Base-by-base conservation (phyloP, 2,113 vertebrate species). In the Stigmatopora argus region DNA sequence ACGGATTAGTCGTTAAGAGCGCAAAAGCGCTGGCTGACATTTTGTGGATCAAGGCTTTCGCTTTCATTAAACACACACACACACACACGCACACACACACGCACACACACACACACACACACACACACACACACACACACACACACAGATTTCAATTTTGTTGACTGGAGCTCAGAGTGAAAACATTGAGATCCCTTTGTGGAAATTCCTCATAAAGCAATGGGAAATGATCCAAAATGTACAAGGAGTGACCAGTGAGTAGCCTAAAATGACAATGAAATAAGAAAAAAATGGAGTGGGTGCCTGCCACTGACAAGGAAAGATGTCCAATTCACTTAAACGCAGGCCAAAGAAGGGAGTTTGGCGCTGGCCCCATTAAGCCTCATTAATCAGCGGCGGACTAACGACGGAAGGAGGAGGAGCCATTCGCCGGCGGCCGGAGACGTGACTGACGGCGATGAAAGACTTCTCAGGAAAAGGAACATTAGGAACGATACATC, bases 311-410 rank as follows among this genome's bases (percentile, higher is more conserved):
- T 31, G 26, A 31, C 26, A 31, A 31, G 3, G 26, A 31, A 31
- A 31, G 3, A 31, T 31, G 26, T 31, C 26, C 26, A 31, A 31
- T 31, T 31, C 2, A 31, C 26, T 31, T 31, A 31, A 31, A 31
- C 2, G 3, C 3, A 31, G 26, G 26, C 26, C 26, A 31, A 31
- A 31, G 26, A 31, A 31, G 26, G 26, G 26, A 31, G 2, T 31
- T 31, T 31, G 85, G 79, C 84, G 82, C 85, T 84, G 82, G 82
- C 81, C 87, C 88, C 88, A 86, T 89, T 88, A 41, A 87, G 83
- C 80, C 69, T 87, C 86, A 86, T 89, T 90, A 86, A 89, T 90
- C 87, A 89, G 71, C 55, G 47, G 73, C 86, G 71, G 81, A 76
- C 75, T 86, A 84, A 84, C 72, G 86, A 85, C 86, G 80, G 78